Evolutionary conservation across 2,797 vertebrate species (phyloP).

Genomic region (Gephyroberyx darwinii): DNA sequence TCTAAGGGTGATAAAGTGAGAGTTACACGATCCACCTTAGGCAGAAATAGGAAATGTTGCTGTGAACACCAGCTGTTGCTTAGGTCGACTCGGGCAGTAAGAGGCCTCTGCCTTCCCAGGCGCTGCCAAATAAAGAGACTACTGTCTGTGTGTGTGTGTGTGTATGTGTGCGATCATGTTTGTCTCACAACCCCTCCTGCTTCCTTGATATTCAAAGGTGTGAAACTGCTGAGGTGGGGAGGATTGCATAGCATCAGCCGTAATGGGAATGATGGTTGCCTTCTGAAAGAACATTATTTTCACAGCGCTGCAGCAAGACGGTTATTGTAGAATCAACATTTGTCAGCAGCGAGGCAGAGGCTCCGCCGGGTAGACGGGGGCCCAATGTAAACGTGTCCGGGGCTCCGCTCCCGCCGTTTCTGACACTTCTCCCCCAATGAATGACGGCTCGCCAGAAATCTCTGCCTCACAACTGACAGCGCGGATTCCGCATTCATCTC

Average conservation of each 20-base stretch:
- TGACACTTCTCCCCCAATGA: slow-evolving; percentile 69
- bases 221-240: slow-evolving; percentile 66
- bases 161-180: background rate
- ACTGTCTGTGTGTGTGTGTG: slow-evolving; percentile 61
- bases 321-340: slow-evolving; percentile 83
- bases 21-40: slow-evolving; percentile 90
- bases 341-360: slow-evolving; percentile 74
- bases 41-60: slow-evolving; percentile 91
- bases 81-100: slow-evolving; percentile 75
- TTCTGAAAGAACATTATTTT: slow-evolving; percentile 82
- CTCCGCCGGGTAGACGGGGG: slow-evolving; percentile 46
- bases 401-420: slow-evolving; percentile 55
- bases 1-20: slow-evolving; percentile 93
- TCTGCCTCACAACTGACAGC: slow-evolving; percentile 76
- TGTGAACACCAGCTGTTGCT: slow-evolving; percentile 89
- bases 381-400: slow-evolving; percentile 60
- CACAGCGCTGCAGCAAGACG: slow-evolving; percentile 72
- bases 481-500: slow-evolving; percentile 73
- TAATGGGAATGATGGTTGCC: slow-evolving; percentile 74
- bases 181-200: slow-evolving; percentile 7
- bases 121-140: slow-evolving; percentile 84
- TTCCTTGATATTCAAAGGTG: slow-evolving; percentile 67
- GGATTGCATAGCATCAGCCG: slow-evolving; percentile 69
- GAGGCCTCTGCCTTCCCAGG: slow-evolving; percentile 79
- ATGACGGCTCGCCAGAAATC: slow-evolving; percentile 71